phyloP scores from a whole-genome alignment of 1,140 invertebrate genomes.

The Hycleus phaleratus region DNA sequence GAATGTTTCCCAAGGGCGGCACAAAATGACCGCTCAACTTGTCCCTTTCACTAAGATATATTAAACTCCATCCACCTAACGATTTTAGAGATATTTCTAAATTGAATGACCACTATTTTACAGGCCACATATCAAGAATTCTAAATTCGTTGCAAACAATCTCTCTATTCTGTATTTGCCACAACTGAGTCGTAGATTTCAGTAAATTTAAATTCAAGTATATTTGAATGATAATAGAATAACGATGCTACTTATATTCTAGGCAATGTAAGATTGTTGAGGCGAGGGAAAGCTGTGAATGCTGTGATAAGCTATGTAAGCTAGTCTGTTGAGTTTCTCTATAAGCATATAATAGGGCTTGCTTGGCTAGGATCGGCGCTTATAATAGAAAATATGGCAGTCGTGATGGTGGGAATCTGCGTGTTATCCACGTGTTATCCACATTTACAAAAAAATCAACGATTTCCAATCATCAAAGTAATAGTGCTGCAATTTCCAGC shows the following conservation, averaged over 20 bases:
- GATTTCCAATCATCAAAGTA: too few species aligned
- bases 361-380: conserved; percentile 6
- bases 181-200: conserved; percentile 19
- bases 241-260: conserved; percentile 16
- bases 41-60: conserved; percentile 14
- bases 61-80: conserved; percentile 13
- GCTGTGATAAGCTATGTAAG: conserved; percentile 31
- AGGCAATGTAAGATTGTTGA: conserved; percentile 23
- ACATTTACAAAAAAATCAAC: too few species aligned
- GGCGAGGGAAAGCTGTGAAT: conserved; percentile 27
- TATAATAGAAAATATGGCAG: conserved; percentile 9
- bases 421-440: too few species aligned
- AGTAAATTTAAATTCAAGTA: conserved; percentile 28
- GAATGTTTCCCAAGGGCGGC: conserved; percentile 10
- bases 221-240: conserved; percentile 32
- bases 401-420: not conserved
- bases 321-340: conserved; percentile 24
- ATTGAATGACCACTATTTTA: not conserved
- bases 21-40: conserved; percentile 12
- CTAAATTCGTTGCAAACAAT: conserved; percentile 4
- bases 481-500: too few species aligned
- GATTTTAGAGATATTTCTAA: conserved; percentile 9
- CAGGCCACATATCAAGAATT: too few species aligned
- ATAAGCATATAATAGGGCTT: conserved; percentile 23
- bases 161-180: conserved; percentile 8